These are phyloP conservation scores for Catamblyrhynchus diadema DNA, from an alignment of 2,797 vertebrate genomes.

Conservation along the genomic window DNA sequence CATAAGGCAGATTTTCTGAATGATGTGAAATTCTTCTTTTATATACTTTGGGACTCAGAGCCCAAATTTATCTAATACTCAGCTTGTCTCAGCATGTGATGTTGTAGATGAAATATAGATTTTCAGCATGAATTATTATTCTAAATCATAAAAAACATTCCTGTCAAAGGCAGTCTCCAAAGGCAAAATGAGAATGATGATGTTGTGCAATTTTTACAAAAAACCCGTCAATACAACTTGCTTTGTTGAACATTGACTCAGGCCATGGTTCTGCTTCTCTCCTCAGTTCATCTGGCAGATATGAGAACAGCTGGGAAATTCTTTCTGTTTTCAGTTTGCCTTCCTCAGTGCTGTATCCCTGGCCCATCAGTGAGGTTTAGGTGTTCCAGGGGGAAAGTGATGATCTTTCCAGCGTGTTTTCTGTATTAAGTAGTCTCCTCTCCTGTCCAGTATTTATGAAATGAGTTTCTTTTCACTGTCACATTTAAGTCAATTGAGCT, in stretches of 20 bases:
- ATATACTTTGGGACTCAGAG: not conserved
- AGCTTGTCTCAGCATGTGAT: not conserved
- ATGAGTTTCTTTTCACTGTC: not conserved
- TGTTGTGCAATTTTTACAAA: not conserved
- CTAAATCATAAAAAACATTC: not conserved
- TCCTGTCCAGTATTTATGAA: not conserved
- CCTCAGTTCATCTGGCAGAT: not conserved
- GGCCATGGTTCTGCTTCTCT: not conserved
- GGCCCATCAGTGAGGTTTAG: not conserved
- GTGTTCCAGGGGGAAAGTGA: not conserved
- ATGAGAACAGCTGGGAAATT: not conserved
- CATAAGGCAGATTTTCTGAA: not conserved
- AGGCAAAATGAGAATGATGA: not conserved
- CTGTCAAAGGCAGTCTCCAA: not conserved
- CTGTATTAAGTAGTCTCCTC: not conserved
- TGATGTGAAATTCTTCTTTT: not conserved
- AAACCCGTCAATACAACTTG: accelerated
- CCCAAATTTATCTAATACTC: not conserved
- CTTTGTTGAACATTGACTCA: not conserved
- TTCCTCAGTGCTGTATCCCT: not conserved
- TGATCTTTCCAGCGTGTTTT: not conserved
- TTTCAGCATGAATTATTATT: not conserved
- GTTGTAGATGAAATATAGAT: not conserved
- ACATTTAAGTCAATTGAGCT: not conserved
- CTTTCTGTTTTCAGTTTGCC: not conserved